A percentile compares a stretch with the other conserved stretches of the same genome.
Conservation (phyloP, 2,797 vertebrate genomes). For the Moxostoma hubbsi region DNA sequence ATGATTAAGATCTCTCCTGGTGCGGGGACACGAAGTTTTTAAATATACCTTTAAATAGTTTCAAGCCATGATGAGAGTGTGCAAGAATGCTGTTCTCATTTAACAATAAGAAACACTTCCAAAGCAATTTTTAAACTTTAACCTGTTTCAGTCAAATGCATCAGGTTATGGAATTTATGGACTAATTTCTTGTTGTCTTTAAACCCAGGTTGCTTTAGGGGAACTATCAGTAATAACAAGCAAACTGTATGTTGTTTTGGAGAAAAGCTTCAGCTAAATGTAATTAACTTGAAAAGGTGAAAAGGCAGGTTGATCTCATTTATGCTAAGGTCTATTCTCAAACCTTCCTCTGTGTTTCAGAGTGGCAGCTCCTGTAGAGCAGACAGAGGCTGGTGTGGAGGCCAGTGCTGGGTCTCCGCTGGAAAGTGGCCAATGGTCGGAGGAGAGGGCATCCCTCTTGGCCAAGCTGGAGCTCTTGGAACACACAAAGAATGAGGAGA, state of each 20-base stretch:
- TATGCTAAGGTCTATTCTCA: neutral
- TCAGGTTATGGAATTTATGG: too few relatives aligned
- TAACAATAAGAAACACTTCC: conserved; percentile 3
- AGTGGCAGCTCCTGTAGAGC: conserved; percentile 58
- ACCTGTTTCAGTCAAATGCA: too few relatives aligned
- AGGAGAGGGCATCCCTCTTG: conserved; percentile 87
- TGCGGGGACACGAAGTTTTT: too few relatives aligned
- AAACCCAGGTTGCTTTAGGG: too few relatives aligned
- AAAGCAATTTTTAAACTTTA: neutral
- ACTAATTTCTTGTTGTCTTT: too few relatives aligned
- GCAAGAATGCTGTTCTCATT: too few relatives aligned
- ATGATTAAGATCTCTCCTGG: too few relatives aligned
- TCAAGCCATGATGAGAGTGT: too few relatives aligned
- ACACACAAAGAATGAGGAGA: conserved; percentile 93
- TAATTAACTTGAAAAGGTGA: neutral
- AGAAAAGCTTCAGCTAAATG: neutral
- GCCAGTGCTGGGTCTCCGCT: conserved; percentile 75
- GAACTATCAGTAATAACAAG: too few relatives aligned
- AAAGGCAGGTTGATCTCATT: neutral
- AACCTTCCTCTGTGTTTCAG: conserved; percentile 58
- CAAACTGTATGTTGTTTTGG: neutral
- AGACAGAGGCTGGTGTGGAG: conserved; percentile 72
- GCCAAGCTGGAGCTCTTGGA: conserved; percentile 91
- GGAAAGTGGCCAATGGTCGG: conserved; percentile 87
- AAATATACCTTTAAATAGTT: too few relatives aligned